Evolutionary conservation across 2,888 invertebrate genomes (phyloP).

Genomic region (Yponomeuta malinellus): DNA sequence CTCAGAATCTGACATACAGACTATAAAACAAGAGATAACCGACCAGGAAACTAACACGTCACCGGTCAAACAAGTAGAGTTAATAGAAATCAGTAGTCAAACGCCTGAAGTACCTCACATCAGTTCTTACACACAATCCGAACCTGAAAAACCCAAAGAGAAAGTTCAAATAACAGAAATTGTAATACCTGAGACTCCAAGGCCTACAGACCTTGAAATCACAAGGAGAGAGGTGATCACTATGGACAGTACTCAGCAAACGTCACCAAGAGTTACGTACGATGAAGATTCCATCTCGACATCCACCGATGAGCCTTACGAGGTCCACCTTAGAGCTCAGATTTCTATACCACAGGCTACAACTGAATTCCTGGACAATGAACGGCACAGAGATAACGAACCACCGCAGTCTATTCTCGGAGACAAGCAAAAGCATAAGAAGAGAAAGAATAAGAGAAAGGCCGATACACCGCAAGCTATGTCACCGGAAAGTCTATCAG

Average conservation of each 20-base stretch:
- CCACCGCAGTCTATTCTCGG: conserved; percentile 10
- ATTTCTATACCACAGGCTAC: conserved; percentile 71
- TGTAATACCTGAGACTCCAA: conserved; percentile 44
- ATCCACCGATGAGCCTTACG: conserved; percentile 74
- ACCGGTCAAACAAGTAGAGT: conserved; percentile 44
- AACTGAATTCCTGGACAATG: conserved; percentile 56
- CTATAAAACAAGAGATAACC: conserved; percentile 40
- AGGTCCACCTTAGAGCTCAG: conserved; percentile 77
- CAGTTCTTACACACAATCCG: conserved; percentile 61
- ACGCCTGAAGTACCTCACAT: conserved; percentile 55
- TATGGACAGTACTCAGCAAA: conserved; percentile 57
- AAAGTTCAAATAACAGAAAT: conserved; percentile 30
- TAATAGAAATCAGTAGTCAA: conserved; percentile 53
- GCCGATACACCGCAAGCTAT: conserved; percentile 47
- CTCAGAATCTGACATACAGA: conserved; percentile 58
- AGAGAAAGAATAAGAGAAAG: conserved; percentile 57
- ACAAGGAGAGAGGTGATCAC: conserved; percentile 19
- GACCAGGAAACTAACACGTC: conserved; percentile 61
- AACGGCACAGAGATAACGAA: conserved; percentile 37
- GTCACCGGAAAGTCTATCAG: conserved; percentile 67
- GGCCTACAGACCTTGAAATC: conserved; percentile 33
- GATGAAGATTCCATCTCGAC: conserved; percentile 70
- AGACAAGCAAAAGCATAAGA: conserved; percentile 49
- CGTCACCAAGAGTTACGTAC: conserved; percentile 74
- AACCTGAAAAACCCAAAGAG: conserved; percentile 37